phyloP scores from a whole-genome alignment of 2,797 vertebrate genomes.

The Tenualosa thibaudeaui region DNA sequence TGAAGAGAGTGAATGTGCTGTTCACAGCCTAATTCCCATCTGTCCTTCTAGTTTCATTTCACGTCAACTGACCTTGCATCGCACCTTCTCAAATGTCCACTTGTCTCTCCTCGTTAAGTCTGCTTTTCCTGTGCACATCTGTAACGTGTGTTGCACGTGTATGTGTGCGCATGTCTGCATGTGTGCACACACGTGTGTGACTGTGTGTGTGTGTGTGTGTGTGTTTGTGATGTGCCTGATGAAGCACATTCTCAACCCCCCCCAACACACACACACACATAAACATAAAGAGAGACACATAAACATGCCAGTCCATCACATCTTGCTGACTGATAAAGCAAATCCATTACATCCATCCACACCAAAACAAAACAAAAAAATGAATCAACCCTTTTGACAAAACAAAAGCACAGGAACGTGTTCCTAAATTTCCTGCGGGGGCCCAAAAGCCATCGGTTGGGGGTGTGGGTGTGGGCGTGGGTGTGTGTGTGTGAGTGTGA shows the following conservation, averaged over 20 bases:
- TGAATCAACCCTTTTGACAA: slow-evolving; percentile 70
- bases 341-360: slow-evolving; percentile 64
- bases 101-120: slow-evolving; percentile 1
- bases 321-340: slow-evolving; percentile 39
- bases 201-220: background rate
- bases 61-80: background rate
- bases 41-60: background rate
- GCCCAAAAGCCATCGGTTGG: slow-evolving; percentile 77
- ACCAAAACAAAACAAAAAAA: slow-evolving; percentile 77
- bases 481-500: background rate
- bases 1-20: background rate
- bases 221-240: background rate
- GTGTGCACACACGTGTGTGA: background rate
- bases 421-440: slow-evolving; percentile 86
- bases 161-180: background rate
- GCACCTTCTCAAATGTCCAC: slow-evolving; percentile 21
- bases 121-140: slow-evolving; percentile 13
- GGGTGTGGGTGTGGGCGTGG: background rate
- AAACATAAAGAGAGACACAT: slow-evolving; percentile 31
- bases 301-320: slow-evolving; percentile 45
- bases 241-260: background rate
- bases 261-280: slow-evolving; percentile 12
- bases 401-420: slow-evolving; percentile 83
- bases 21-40: slow-evolving; percentile 2
- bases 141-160: background rate